phyloP scores from a whole-genome alignment of 2,113 vertebrate genomes.

The Coryphaenoides rupestris region DNA sequence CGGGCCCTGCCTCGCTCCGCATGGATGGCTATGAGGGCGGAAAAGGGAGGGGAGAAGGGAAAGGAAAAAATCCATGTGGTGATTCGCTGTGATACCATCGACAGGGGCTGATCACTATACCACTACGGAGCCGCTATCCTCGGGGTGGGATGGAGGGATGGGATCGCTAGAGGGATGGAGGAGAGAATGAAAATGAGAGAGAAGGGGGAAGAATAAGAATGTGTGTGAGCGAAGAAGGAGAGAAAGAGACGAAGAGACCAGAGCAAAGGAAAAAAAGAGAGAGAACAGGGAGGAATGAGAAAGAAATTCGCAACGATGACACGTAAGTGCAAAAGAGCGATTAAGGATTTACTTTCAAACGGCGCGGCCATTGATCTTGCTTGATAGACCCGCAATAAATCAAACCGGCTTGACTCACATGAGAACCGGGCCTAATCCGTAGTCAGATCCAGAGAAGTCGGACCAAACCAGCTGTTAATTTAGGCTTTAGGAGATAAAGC shows the following conservation, averaged over 20 bases:
- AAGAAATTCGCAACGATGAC: slow-evolving; percentile 83
- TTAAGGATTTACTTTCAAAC: slow-evolving; percentile 99
- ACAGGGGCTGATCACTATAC: slow-evolving; percentile 51
- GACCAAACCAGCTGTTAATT: slow-evolving; percentile 99
- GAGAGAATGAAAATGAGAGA: slow-evolving; percentile 22
- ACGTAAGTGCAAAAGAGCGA: slow-evolving; percentile 88
- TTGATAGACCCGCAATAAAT: slow-evolving; percentile 99
- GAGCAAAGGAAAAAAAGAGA: too few relatives aligned
- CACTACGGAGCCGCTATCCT: slow-evolving; percentile 28
- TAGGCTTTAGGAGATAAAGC: slow-evolving; percentile 99
- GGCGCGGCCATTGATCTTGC: slow-evolving; percentile 96
- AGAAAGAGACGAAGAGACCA: slow-evolving; percentile 19
- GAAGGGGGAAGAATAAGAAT: slow-evolving; percentile 65
- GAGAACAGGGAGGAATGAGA: slow-evolving; percentile 42
- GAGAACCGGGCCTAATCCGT: slow-evolving; percentile 95
- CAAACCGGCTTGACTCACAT: slow-evolving; percentile 98
- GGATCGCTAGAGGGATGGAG: slow-evolving; percentile 15
- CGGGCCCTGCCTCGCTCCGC: slow-evolving; percentile 43
- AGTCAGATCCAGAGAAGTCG: slow-evolving; percentile 98
- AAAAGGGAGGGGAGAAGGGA: slow-evolving; percentile 7
- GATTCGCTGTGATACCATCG: slow-evolving; percentile 59
- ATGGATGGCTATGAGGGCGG: slow-evolving; percentile 64
- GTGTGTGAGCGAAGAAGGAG: slow-evolving; percentile 13
- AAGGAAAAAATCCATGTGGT: slow-evolving; percentile 58
- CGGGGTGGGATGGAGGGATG: slow-evolving; percentile 31